These are phyloP conservation scores for Ferrisia virgata DNA, from an alignment of 2,888 invertebrate genomes.

Conservation along the genomic window DNA sequence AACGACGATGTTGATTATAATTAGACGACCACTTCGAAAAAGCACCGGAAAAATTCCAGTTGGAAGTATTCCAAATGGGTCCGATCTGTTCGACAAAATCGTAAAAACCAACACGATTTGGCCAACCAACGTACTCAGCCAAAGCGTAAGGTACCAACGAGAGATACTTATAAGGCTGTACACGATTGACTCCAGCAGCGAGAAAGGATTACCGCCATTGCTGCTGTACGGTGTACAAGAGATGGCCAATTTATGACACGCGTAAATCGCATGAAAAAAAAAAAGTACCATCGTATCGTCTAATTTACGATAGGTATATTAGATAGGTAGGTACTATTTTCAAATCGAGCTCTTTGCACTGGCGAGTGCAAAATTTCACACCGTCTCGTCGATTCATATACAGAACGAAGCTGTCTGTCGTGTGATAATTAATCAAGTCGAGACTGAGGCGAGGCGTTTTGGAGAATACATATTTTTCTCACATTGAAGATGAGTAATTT, in stretches of 20 bases:
- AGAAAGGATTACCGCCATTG: no score
- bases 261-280: neutral
- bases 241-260: neutral
- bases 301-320: neutral
- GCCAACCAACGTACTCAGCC: neutral
- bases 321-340: neutral
- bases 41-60: slow-evolving; percentile 27
- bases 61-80: slow-evolving; percentile 21
- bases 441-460: neutral
- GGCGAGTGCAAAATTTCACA: neutral
- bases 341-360: neutral
- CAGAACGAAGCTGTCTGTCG: neutral
- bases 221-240: no score
- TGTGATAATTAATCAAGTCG: neutral
- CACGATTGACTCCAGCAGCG: neutral
- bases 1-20: neutral
- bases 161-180: neutral
- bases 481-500: neutral
- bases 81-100: slow-evolving; percentile 12
- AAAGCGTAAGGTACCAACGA: neutral
- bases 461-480: neutral
- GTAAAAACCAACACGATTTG: neutral
- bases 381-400: neutral
- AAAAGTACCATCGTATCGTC: neutral
- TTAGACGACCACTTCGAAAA: neutral